Evolutionary conservation across 2,113 vertebrate genomes (phyloP).

Genomic region (Columbina picui): DNA sequence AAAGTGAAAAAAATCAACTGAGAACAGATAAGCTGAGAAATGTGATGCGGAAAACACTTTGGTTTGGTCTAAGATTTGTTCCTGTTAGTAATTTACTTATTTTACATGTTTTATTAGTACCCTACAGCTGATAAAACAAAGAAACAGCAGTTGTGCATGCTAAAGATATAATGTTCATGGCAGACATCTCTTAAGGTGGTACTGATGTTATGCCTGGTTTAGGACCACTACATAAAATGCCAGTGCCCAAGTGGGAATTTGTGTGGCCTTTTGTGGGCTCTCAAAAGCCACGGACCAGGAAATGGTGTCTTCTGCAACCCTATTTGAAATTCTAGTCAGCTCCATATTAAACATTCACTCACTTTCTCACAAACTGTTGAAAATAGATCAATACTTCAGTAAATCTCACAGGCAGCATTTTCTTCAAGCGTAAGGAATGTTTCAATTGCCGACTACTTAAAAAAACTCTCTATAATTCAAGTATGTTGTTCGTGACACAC

Average conservation of each 20-base stretch:
- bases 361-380: background rate
- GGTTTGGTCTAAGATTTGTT: background rate
- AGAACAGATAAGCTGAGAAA: background rate
- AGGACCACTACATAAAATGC: background rate
- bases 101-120: background rate
- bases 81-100: background rate
- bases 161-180: background rate
- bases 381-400: background rate
- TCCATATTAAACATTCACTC: background rate
- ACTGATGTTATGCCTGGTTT: background rate
- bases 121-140: background rate
- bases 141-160: background rate
- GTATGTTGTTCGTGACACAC: background rate
- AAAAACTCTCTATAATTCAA: background rate
- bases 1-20: background rate
- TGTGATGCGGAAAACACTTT: background rate
- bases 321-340: background rate
- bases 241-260: background rate
- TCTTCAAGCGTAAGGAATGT: background rate
- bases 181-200: background rate
- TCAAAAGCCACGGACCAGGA: background rate
- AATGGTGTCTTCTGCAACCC: background rate
- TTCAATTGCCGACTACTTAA: background rate
- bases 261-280: background rate
- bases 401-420: background rate